phyloP scores from a whole-genome alignment of 2,888 invertebrate genomes.

The Tipula confusa region DNA sequence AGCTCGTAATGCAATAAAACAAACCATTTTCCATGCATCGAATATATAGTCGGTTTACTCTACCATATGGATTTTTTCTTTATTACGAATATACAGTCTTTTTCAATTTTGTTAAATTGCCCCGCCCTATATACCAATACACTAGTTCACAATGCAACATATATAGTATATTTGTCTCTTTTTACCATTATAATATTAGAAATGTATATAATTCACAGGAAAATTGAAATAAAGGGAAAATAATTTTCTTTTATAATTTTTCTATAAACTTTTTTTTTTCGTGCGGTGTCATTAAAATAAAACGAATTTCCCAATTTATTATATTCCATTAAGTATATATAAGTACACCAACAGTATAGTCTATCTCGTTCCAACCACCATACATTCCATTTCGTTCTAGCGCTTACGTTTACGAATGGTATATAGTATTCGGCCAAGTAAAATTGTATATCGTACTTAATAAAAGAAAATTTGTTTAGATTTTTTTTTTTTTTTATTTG shows the following conservation, averaged over 20 bases:
- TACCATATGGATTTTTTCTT: neutral
- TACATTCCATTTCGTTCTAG: neutral
- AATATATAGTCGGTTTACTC: neutral
- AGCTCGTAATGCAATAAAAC: conserved; percentile 13
- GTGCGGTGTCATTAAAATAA: conserved; percentile 25
- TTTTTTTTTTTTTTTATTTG: neutral
- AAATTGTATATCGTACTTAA: neutral
- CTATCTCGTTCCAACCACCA: neutral
- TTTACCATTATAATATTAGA: neutral
- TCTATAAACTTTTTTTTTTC: neutral
- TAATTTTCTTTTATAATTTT: neutral
- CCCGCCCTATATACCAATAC: neutral
- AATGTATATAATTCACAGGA: neutral
- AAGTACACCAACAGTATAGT: neutral
- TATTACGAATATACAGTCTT: neutral
- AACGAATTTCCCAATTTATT: conserved; percentile 20
- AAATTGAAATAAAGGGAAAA: neutral
- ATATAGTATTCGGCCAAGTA: neutral
- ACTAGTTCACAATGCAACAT: neutral
- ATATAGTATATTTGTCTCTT: neutral
- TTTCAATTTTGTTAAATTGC: neutral
- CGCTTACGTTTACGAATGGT: neutral
- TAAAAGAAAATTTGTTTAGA: conserved; percentile 14
- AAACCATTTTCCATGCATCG: neutral
- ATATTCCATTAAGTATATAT: neutral